Percentiles rank a stretch among this genome's conserved stretches.
phyloP scores from a whole-genome alignment of 1,140 invertebrate genomes.

The Orius insidiosus region DNA sequence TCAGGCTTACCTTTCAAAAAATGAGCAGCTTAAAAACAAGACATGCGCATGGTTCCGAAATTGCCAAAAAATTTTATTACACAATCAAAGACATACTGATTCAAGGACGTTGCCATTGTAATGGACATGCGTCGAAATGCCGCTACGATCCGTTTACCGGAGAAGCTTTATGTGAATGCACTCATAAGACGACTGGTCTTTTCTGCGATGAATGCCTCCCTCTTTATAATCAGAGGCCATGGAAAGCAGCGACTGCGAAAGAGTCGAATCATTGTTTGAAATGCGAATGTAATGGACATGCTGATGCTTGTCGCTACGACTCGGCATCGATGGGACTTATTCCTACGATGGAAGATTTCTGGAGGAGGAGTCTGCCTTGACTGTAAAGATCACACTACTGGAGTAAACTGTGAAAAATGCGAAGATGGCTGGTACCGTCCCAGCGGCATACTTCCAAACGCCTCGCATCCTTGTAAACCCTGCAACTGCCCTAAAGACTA shows the following conservation, averaged over 20 bases:
- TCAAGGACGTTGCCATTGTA: constrained; percentile 76
- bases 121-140: constrained; percentile 64
- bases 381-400: constrained; percentile 66
- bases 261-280: constrained; percentile 49
- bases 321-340: constrained; percentile 41
- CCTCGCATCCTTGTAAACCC: constrained; percentile 53
- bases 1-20: constrained; percentile 59
- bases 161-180: constrained; percentile 61
- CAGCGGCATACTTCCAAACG: constrained; percentile 36
- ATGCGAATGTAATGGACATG: constrained; percentile 77
- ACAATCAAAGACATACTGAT: constrained; percentile 77
- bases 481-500: constrained; percentile 54
- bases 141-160: constrained; percentile 17
- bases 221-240: constrained; percentile 63
- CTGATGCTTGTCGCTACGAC: constrained; percentile 66
- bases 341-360: constrained; percentile 47
- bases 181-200: constrained; percentile 75
- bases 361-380: constrained; percentile 87
- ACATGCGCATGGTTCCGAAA: constrained; percentile 15
- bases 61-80: constrained; percentile 56
- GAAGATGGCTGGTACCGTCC: constrained; percentile 51
- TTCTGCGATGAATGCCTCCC: constrained; percentile 77
- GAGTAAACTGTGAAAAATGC: constrained; percentile 80
- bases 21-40: constrained; percentile 31
- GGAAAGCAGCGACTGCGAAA: constrained; percentile 42